Evolutionary conservation across 2,888 invertebrate genomes (phyloP).

Genomic region (Frankliniella fusca): DNA sequence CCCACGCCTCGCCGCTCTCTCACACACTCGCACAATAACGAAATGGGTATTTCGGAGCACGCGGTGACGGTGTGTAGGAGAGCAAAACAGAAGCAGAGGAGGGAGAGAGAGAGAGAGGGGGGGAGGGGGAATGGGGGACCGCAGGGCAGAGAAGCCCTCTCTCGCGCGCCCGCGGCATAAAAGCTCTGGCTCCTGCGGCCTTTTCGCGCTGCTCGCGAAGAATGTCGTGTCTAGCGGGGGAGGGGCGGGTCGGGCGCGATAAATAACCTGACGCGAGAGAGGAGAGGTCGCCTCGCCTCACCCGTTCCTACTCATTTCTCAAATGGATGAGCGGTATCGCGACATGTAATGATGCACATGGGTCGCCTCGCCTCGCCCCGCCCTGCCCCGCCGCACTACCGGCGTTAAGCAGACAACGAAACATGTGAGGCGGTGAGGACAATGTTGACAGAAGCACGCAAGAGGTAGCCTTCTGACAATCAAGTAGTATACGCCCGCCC

Average conservation of each 20-base stretch:
- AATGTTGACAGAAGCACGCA: no score
- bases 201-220: no score
- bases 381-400: no score
- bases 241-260: not conserved
- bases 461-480: no score
- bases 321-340: not conserved
- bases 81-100: not conserved
- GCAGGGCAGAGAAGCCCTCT: not conserved
- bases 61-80: not conserved
- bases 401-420: no score
- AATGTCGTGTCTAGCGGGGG: no score
- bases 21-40: not conserved
- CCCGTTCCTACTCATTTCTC: not conserved
- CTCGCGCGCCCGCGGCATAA: not conserved
- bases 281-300: slow-evolving; percentile 1
- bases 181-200: no score
- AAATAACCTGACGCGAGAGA: not conserved
- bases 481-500: no score
- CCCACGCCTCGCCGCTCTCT: not conserved
- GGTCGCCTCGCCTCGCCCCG: no score
- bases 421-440: no score
- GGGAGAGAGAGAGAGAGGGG: not conserved
- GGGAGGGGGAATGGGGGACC: not conserved
- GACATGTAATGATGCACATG: no score
- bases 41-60: not conserved